Percentiles rank a stretch among this genome's conserved stretches.
These are phyloP conservation scores for Gryllus longicercus DNA, from an alignment of 2,888 invertebrate species.

Conservation along the genomic window DNA sequence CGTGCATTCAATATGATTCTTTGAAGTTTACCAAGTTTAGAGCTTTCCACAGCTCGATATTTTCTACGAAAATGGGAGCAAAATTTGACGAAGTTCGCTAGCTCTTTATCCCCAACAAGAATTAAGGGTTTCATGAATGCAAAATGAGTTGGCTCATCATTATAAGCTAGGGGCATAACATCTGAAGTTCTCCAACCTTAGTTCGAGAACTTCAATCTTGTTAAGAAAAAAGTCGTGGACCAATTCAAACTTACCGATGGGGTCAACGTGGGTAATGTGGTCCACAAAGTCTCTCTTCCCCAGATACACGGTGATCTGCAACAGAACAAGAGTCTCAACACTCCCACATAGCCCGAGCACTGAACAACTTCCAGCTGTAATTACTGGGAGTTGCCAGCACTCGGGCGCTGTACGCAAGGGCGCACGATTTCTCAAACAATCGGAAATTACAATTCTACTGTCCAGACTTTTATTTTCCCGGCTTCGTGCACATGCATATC, in stretches of 20 bases:
- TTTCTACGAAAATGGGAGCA: no score
- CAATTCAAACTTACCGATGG: slow-evolving; percentile 64
- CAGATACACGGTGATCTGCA: slow-evolving; percentile 76
- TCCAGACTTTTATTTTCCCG: background rate
- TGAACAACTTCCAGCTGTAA: background rate
- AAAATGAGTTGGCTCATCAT: background rate
- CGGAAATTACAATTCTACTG: background rate
- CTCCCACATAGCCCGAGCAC: slow-evolving; percentile 5
- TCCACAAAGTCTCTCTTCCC: slow-evolving; percentile 91
- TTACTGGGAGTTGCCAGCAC: background rate
- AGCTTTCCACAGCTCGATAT: no score
- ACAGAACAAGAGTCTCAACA: slow-evolving; percentile 20
- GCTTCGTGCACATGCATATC: background rate
- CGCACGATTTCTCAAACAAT: slow-evolving; percentile 9
- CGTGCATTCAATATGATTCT: no score
- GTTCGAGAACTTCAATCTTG: background rate
- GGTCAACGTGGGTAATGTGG: slow-evolving; percentile 87
- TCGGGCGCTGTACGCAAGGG: background rate
- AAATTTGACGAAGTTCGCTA: no score
- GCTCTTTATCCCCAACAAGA: background rate
- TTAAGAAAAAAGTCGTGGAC: background rate
- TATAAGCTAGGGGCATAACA: background rate
- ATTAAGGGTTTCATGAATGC: background rate
- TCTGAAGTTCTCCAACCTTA: background rate
- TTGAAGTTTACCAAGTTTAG: no score